These are phyloP conservation scores for Cinara cedri DNA, from an alignment of 2,888 invertebrate genomes.

Conservation along the genomic window DNA sequence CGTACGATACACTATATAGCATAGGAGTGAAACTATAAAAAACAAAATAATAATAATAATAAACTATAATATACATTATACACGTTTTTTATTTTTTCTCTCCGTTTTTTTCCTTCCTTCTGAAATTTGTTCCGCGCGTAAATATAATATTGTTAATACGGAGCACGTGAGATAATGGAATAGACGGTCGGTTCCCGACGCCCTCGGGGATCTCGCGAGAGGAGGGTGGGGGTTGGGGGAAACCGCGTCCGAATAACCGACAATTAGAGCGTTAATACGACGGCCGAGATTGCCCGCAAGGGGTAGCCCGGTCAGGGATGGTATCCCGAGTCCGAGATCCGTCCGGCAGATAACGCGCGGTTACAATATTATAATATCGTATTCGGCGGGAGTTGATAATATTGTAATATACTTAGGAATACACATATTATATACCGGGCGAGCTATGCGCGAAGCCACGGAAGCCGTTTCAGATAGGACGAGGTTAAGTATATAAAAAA, in stretches of 20 bases:
- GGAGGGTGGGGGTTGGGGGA: background rate
- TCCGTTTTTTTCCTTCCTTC: background rate
- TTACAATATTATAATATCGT: too few relatives aligned
- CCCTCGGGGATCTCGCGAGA: background rate
- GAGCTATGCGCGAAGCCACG: constrained; percentile 31
- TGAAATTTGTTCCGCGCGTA: constrained; percentile 17
- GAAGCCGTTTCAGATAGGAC: constrained; percentile 49
- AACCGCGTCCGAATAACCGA: constrained; percentile 26
- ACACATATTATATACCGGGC: too few relatives aligned
- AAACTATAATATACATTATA: too few relatives aligned
- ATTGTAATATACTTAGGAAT: too few relatives aligned
- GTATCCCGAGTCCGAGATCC: background rate
- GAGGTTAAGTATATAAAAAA: background rate
- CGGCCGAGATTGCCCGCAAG: constrained; percentile 53
- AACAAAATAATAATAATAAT: constrained; percentile 10
- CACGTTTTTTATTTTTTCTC: background rate
- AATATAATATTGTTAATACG: too few relatives aligned
- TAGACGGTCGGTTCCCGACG: background rate
- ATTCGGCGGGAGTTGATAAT: constrained; percentile 7
- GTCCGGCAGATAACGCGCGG: constrained; percentile 22
- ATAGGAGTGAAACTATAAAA: constrained; percentile 30
- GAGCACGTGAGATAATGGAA: background rate
- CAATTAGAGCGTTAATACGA: constrained; percentile 52
- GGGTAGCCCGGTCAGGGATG: constrained; percentile 21
- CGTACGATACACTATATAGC: constrained; percentile 14